Evolutionary conservation across 2,797 vertebrate genomes (phyloP), one percentile per base, ranked within the genome.

Genomic region (Toxotes lorentzi): DNA sequence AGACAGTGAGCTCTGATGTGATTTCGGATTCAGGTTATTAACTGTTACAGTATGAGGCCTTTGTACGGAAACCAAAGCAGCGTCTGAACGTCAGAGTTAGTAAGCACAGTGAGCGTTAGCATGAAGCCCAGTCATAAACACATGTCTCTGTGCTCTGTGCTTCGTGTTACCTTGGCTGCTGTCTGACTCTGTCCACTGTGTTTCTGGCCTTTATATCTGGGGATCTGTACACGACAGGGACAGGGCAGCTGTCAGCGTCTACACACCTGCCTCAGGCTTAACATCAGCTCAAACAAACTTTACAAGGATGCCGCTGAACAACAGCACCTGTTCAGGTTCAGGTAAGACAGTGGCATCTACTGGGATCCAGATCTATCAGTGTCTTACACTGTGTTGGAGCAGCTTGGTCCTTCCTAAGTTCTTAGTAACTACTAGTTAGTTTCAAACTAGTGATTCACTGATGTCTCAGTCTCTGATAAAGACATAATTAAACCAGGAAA

Each of bases 121-220:
- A 23, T 58, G 24, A 38, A 9, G 51, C 5, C 3, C 23, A 27
- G n/a, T 27, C 4, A 4, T 13, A 51, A 2, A 23, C 21, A 50
- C 6, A n/a, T 41, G 62, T 9, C 11, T 69, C 60, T 38, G 7
- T 4, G 27, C 73, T 35, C 56, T 45, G 59, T 45, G 53, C 56
- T 51, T 35, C 51, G 23, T 11, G 71, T 89, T 94, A 94, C 93
- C 93, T 95, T 84, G 24, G 70, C 73, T 83, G 88, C 78, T 19
- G 83, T 82, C 82, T 88, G 84, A 85, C 87, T 89, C 79, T 88
- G 87, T 85, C 89, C 91, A 89, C 77, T 95, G 91, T 88, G 93
- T 78, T 89, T 94, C 91, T 89, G 93, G 81, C 95, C 94, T 95
- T 88, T 94, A 95, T 90, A 96, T 83, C 94, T 94, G 90, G 94